Base-by-base conservation (phyloP, 2,888 invertebrate species). In the Orthonevra nobilis region DNA sequence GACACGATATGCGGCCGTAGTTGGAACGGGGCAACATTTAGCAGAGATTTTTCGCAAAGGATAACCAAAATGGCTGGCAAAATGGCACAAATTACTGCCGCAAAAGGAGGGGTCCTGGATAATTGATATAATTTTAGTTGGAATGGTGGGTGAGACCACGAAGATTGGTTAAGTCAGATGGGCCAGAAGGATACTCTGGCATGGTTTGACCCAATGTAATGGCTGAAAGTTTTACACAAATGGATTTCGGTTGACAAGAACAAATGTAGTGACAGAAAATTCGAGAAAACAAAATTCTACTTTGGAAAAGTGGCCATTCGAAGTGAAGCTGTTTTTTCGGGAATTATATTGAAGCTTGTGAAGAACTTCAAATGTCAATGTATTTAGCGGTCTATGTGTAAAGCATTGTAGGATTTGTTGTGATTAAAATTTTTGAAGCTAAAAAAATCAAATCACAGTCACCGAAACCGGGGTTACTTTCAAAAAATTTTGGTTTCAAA, bases 1-100 rank as follows among this genome's bases (percentile, higher is more conserved):
- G 60, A 68, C 74, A 75, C 69, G 70, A 75, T 63, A 69, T 70
- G 75, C 69, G 69, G 68, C 52, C 44, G 20, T 10, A n/a, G n/a
- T n/a, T n/a, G 6, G 14, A 34, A 17, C 7, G 28, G 19, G 10
- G 5, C 7, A 56, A 30, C 52, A 74, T 54, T 74, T 44, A 68
- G 60, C 26, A 23, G 60, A 60, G 74, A 68, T 74, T 68, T 58
- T 64, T 73, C 30, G 73, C 50, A 44, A 66, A 26, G 46, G 44
- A 36, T 40, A 70, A 70, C 61, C 23, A 40, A 40, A 60, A 40
- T 28, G 15, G 19, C 34, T 2, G 36, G 63, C 3, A 20, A 46
- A 63, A 46, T 48, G 42, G 26, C 52, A 30, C 66, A 68, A 68
- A 68, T 74, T 74, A 66, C 68, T 19, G 38, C 68, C 68, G 36